A percentile compares a stretch with the other conserved stretches of the same genome.
These are phyloP conservation scores for Drosophila crucigera DNA, from an alignment of 2,888 invertebrate species.

Conservation along the genomic window DNA sequence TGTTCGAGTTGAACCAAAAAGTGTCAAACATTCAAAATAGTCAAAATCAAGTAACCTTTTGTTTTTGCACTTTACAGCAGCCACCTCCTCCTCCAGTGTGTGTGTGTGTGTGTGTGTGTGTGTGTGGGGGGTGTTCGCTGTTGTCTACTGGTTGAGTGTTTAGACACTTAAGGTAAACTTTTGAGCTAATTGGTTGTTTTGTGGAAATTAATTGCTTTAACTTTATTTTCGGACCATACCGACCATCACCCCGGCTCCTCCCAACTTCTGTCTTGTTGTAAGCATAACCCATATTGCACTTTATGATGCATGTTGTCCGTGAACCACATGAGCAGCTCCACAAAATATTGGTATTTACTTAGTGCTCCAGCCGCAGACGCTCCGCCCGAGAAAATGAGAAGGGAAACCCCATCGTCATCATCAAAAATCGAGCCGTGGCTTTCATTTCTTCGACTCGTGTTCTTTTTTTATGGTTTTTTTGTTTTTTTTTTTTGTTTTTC, in stretches of 20 bases:
- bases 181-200: conserved; percentile 85
- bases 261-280: not conserved
- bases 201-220: conserved; percentile 85
- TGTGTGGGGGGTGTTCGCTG: not conserved
- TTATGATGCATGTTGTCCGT: conserved; percentile 76
- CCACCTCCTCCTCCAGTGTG: conserved; percentile 1
- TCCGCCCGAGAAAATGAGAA: not conserved
- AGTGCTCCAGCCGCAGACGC: conserved; percentile 70
- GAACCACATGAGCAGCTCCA: conserved; percentile 25
- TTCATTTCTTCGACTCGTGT: conserved; percentile 47
- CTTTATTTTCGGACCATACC: conserved; percentile 77
- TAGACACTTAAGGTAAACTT: conserved; percentile 85
- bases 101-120: conserved; percentile 3
- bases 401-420: conserved; percentile 10
- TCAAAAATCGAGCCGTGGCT: conserved; percentile 49
- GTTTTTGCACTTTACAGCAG: conserved; percentile 62
- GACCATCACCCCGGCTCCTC: not conserved
- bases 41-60: conserved; percentile 84
- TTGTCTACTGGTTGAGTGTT: conserved; percentile 72
- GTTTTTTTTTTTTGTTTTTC: conserved; percentile 14
- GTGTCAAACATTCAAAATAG: conserved; percentile 85
- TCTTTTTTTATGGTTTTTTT: conserved; percentile 11
- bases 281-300: conserved; percentile 64
- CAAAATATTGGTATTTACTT: conserved; percentile 72
- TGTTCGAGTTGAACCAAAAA: conserved; percentile 71